Conservation (phyloP, 2,113 vertebrate genomes). For the Meleagris gallopavo region DNA sequence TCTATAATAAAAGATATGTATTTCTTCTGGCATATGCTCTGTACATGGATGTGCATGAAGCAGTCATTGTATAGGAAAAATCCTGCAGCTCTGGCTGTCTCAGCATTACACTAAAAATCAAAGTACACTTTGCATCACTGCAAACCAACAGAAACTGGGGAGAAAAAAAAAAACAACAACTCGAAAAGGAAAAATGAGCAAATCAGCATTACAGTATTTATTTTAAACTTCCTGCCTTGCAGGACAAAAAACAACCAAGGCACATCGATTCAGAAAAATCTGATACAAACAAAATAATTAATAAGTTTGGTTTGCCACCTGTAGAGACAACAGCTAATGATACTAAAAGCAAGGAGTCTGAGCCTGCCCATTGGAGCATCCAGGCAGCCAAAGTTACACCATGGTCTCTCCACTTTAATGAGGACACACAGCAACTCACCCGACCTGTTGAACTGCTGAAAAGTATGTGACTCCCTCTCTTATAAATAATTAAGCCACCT, state of each 20-base stretch:
- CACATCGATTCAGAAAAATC: constrained; percentile 44
- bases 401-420: constrained; percentile 37
- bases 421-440: constrained; percentile 25
- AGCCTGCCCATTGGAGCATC: constrained; percentile 22
- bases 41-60: neutral
- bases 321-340: neutral
- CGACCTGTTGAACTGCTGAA: constrained; percentile 52
- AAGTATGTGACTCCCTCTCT: constrained; percentile 67
- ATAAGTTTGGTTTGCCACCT: constrained; percentile 42
- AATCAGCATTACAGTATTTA: neutral
- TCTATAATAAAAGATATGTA: neutral
- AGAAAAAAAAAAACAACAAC: neutral
- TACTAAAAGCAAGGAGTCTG: neutral
- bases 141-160: neutral
- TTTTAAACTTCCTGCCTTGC: constrained; percentile 47
- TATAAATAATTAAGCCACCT: constrained; percentile 69
- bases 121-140: neutral
- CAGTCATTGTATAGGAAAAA: neutral
- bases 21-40: neutral
- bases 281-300: constrained; percentile 61
- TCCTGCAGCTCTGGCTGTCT: neutral
- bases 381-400: constrained; percentile 17
- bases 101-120: neutral
- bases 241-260: constrained; percentile 52
- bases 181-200: neutral